Percentiles rank a stretch among this genome's conserved stretches.
These are phyloP conservation scores for Nasua narica DNA, from an alignment of 2,797 vertebrate genomes.

Conservation along the genomic window DNA sequence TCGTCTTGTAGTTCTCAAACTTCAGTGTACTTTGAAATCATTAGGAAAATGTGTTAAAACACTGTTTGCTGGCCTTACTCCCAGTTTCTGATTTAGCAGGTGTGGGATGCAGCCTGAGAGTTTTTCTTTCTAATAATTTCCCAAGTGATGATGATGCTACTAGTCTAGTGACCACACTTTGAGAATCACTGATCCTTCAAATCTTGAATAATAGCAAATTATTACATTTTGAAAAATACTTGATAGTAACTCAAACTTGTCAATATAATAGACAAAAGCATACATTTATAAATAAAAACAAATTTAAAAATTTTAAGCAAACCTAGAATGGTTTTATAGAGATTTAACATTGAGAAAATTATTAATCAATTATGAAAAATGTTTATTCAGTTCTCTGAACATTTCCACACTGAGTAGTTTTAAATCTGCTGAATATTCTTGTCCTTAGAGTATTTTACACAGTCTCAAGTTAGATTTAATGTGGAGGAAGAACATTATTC, in stretches of 20 bases:
- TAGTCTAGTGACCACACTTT: not conserved
- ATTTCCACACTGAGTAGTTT: not conserved
- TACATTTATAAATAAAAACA: not conserved
- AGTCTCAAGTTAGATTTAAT: not conserved
- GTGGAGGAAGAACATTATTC: not conserved
- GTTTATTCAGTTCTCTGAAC: not conserved
- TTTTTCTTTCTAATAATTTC: not conserved
- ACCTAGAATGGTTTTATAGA: not conserved
- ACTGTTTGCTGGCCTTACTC: not conserved
- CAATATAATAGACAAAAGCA: not conserved
- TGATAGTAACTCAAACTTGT: not conserved
- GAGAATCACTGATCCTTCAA: not conserved
- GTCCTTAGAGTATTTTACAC: not conserved
- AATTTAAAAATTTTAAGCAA: not conserved
- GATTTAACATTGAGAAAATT: not conserved
- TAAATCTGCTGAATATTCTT: constrained; percentile 9
- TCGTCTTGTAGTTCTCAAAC: not conserved
- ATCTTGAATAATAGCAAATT: not conserved
- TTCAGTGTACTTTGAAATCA: not conserved
- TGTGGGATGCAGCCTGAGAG: not conserved
- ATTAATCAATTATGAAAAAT: not conserved
- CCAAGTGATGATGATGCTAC: not conserved
- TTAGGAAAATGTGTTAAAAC: not conserved
- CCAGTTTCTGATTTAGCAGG: not conserved
- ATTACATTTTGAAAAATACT: not conserved